These are phyloP conservation scores for Phyllotreta striolata DNA, from an alignment of 2,888 invertebrate genomes.

Conservation along the genomic window DNA sequence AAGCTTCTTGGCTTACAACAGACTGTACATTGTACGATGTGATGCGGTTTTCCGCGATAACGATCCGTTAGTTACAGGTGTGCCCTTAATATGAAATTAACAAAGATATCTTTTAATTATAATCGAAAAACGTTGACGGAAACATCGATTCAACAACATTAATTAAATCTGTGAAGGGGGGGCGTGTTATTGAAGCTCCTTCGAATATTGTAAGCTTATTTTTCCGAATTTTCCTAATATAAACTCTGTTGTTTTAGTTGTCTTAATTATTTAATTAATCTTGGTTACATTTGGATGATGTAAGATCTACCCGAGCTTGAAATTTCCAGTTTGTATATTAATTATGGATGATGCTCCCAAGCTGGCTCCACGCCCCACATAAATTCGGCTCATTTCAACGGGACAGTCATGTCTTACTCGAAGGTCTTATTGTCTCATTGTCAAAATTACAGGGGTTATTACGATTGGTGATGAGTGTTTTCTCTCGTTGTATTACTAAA, in stretches of 20 bases:
- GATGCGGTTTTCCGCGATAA: slow-evolving; percentile 18
- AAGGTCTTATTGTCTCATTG: slow-evolving; percentile 33
- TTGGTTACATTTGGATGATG: slow-evolving; percentile 46
- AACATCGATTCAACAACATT: slow-evolving; percentile 7
- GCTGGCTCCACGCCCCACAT: slow-evolving; percentile 36
- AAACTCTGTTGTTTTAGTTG: slow-evolving; percentile 33
- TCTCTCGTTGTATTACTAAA: slow-evolving; percentile 9
- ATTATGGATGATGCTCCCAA: slow-evolving; percentile 44
- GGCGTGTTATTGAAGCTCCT: background rate
- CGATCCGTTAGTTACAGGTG: slow-evolving; percentile 25
- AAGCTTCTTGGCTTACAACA: slow-evolving; percentile 11
- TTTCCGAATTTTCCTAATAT: slow-evolving; percentile 3
- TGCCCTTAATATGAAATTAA: slow-evolving; percentile 17
- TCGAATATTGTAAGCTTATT: slow-evolving; percentile 1
- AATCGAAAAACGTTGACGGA: background rate
- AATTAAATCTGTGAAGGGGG: background rate
- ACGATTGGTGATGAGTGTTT: slow-evolving; percentile 28
- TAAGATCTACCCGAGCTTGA: slow-evolving; percentile 44
- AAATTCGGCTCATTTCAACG: slow-evolving; percentile 32
- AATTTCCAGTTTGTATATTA: slow-evolving; percentile 46
- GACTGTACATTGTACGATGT: slow-evolving; percentile 11
- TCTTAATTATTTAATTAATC: slow-evolving; percentile 46
- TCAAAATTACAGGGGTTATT: slow-evolving; percentile 33
- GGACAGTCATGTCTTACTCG: slow-evolving; percentile 35
- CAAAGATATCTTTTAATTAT: slow-evolving; percentile 20